Evolutionary conservation across 2,113 vertebrate species (phyloP), one percentile per base, ranked within the genome.

Genomic region (Paratilapia polleni): DNA sequence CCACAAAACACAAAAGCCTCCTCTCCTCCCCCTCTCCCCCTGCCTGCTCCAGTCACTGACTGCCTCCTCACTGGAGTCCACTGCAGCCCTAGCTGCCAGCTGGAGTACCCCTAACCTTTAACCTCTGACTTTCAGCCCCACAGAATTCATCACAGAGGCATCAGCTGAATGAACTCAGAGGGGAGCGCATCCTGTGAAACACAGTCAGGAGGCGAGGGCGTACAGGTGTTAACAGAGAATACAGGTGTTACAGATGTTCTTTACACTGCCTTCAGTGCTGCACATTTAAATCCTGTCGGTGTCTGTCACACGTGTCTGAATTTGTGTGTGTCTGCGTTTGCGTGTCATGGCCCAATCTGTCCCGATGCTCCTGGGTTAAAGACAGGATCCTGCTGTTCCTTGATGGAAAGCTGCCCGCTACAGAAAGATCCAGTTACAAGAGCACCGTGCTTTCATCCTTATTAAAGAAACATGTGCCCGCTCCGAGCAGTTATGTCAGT

Each of bases 401-500:
- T 92, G 92, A 94, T 93, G 94, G 94, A 95, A 94, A 93, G 94
- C 94, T 93, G 90, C 90, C 90, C 88, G 94, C 94, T 91, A 95
- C 93, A 95, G 86, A 94, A 89, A 91, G 95, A 96, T 96, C 94
- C 78, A 82, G 92, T 96, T 96, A 95, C 96, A 93, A 90, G 88
- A 95, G 91, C 61, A 49, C 91, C 43, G 64, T 24, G 77, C 95
- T 96, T 96, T 96, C 95, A 96, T 96, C 95, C 91, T 96, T 95
- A 96, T 96, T 95, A 93, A 95, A 96, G 89, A 96, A 96, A 96
- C 90, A 92, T 96, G 95, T 95, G 94, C 78, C 58, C 58, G 43
- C 80, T 91, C 85, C 89, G 78, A 70, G 80, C 89, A 87, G 82
- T 89, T 92, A 82, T 91, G 89, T 85, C 84, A 28, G 80, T 26